These are phyloP conservation scores for Uropetala carovei DNA, from an alignment of 2,888 invertebrate genomes.

Conservation along the genomic window DNA sequence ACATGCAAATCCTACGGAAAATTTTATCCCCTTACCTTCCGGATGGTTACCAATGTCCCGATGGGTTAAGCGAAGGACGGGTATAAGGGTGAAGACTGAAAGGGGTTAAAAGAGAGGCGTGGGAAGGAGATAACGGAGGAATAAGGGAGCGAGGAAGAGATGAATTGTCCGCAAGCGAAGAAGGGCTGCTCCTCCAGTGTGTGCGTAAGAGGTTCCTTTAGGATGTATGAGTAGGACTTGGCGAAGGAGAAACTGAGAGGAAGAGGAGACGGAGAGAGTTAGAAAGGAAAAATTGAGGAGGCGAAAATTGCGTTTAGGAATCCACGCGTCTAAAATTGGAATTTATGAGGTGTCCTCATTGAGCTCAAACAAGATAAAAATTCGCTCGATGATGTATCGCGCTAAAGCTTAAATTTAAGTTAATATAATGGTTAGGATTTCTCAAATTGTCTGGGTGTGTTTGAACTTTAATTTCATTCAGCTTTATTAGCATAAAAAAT, in stretches of 20 bases:
- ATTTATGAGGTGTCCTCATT: slow-evolving; percentile 54
- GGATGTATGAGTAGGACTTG: slow-evolving; percentile 39
- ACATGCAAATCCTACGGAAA: neutral
- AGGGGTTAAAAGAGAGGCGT: neutral
- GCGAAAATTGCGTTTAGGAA: slow-evolving; percentile 52
- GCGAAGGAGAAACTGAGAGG: neutral
- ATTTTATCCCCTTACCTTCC: neutral
- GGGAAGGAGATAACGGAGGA: neutral
- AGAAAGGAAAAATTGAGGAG: neutral
- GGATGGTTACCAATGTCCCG: too few relatives aligned
- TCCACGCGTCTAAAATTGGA: slow-evolving; percentile 34
- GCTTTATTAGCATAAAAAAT: too few relatives aligned
- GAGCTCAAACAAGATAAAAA: slow-evolving; percentile 14
- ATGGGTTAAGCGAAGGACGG: neutral
- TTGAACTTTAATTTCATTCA: too few relatives aligned
- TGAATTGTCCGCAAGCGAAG: slow-evolving; percentile 8
- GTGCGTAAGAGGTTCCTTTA: neutral
- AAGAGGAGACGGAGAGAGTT: neutral
- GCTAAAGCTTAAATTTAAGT: neutral
- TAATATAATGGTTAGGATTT: neutral
- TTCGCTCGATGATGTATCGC: slow-evolving; percentile 6
- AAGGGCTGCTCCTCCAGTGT: neutral
- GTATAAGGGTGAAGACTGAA: neutral
- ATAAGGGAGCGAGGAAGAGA: neutral
- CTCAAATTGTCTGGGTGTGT: neutral